Conservation (phyloP, 64 coral and sea anemone species). For the Exaiptasia diaphana region DNA sequence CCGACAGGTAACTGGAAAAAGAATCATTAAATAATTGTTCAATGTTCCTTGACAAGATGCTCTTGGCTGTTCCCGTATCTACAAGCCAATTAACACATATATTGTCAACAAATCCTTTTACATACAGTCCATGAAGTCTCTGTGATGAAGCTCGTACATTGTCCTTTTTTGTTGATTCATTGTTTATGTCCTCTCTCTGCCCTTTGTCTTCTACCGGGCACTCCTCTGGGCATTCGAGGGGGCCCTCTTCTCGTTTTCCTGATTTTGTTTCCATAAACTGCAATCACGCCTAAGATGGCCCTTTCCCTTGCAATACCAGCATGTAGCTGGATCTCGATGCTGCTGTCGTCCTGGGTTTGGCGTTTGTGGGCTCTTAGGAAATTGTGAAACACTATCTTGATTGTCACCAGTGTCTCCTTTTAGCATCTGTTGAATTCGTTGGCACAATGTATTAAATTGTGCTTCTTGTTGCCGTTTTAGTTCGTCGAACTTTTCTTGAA, state of each 20-base stretch:
- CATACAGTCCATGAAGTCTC: conserved; percentile 1
- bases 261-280: conserved; percentile 18
- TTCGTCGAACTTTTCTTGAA: conserved; percentile 1
- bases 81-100: conserved; percentile 27
- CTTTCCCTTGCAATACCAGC: background rate
- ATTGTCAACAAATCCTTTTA: background rate
- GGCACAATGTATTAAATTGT: conserved; percentile 5
- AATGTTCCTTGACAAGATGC: background rate
- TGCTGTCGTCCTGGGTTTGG: background rate
- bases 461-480: conserved; percentile 18
- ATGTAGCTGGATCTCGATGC: background rate
- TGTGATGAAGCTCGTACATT: conserved; percentile 8
- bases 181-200: background rate
- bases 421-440: background rate
- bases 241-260: conserved; percentile 31
- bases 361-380: background rate
- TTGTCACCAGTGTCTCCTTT: background rate
- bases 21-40: background rate
- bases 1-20: background rate
- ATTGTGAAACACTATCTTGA: background rate
- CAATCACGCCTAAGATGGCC: background rate
- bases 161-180: background rate
- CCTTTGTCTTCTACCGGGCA: background rate
- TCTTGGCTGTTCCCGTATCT: conserved; percentile 10
- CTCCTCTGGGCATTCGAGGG: conserved; percentile 11